A percentile compares a stretch with the other conserved stretches of the same genome.
These are phyloP conservation scores for Melanotaenia duboulayi DNA, from an alignment of 2,113 vertebrate species.

Conservation along the genomic window DNA sequence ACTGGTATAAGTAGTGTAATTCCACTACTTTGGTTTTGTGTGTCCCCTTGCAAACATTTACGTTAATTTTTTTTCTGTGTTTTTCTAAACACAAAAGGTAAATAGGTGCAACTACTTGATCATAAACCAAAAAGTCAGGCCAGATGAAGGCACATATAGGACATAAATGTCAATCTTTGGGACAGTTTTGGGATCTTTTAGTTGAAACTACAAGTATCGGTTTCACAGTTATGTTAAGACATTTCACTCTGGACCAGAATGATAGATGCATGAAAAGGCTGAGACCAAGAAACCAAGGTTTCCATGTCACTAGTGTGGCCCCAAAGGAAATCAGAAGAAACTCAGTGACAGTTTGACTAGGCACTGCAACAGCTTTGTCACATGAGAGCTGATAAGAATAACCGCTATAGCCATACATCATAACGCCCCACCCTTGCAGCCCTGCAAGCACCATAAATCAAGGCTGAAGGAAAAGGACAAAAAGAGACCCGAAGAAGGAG, in stretches of 20 bases:
- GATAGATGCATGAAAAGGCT: not conserved
- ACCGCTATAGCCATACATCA: slow-evolving; percentile 71
- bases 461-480: slow-evolving; percentile 31
- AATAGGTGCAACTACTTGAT: not conserved
- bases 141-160: not conserved
- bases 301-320: not conserved
- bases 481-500: slow-evolving; percentile 30
- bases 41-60: too few relatives aligned
- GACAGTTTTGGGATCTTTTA: not conserved
- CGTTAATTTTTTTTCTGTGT: too few relatives aligned
- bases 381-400: slow-evolving; percentile 81
- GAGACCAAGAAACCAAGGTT: not conserved
- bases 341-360: slow-evolving; percentile 54
- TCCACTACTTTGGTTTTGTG: too few relatives aligned
- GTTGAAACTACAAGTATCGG: not conserved
- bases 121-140: too few relatives aligned
- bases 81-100: too few relatives aligned
- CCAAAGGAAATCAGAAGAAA: slow-evolving; percentile 38
- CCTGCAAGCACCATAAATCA: slow-evolving; percentile 73
- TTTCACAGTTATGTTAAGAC: not conserved
- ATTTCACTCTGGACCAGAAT: not conserved
- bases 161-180: not conserved
- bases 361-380: slow-evolving; percentile 67
- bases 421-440: slow-evolving; percentile 43
- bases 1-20: not conserved